These are phyloP conservation scores for Prunella strophiata DNA, from an alignment of 2,797 vertebrate species.

Conservation along the genomic window DNA sequence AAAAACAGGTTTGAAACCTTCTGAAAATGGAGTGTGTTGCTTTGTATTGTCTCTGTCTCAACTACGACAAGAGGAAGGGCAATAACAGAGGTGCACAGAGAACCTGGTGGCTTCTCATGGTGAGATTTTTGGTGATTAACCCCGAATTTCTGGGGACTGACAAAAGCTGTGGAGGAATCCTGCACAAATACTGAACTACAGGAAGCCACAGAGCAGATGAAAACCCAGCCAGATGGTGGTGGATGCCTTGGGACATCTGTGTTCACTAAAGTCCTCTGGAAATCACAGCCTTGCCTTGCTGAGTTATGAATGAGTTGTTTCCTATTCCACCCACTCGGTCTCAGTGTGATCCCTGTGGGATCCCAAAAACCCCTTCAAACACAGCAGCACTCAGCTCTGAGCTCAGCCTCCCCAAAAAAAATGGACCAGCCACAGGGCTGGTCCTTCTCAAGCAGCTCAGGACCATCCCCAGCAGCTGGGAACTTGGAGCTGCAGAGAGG, in stretches of 20 bases:
- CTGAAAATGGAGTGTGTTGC: not conserved
- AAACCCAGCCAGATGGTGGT: not conserved
- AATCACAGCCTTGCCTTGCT: not conserved
- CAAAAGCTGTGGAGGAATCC: not conserved
- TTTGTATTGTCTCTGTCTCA: not conserved
- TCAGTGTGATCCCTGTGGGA: not conserved
- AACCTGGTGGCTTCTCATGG: not conserved
- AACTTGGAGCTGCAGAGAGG: not conserved
- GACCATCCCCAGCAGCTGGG: not conserved
- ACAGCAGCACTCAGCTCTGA: not conserved
- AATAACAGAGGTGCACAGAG: not conserved
- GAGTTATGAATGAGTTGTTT: conserved; percentile 18
- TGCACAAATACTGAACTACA: not conserved
- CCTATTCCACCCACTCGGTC: conserved; percentile 14
- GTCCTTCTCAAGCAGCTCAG: not conserved
- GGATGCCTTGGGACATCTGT: not conserved
- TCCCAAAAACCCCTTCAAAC: not conserved
- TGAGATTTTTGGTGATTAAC: not conserved
- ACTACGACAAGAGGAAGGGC: not conserved
- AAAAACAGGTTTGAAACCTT: not conserved
- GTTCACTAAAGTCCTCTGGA: conserved; percentile 13
- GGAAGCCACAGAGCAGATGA: not conserved
- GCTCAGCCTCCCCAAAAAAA: not conserved
- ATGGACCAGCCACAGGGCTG: too few species aligned
- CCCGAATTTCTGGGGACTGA: not conserved